phyloP scores from a whole-genome alignment of 1,140 invertebrate species.

The Aporrectodea caliginosa region DNA sequence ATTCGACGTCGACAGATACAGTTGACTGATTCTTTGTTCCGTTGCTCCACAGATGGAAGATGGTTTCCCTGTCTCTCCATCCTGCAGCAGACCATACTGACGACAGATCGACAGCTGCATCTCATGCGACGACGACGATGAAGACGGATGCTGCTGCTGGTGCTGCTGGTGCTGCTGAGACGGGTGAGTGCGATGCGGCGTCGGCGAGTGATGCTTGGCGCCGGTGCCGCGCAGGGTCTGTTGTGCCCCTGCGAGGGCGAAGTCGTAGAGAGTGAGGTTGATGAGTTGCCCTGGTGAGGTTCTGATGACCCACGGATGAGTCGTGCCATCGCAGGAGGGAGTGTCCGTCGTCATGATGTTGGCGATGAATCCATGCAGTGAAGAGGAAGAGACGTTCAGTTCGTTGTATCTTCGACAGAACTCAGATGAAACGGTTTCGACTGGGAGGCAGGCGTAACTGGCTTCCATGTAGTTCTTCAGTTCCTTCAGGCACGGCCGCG shows the following conservation, averaged over 20 bases:
- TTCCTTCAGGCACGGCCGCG: constrained; percentile 10
- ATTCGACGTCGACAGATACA: background rate
- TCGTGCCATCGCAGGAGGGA: constrained; percentile 14
- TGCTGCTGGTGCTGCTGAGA: background rate
- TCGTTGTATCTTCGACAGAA: background rate
- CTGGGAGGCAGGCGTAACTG: background rate
- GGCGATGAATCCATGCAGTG: constrained; percentile 12
- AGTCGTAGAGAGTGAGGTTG: constrained; percentile 25
- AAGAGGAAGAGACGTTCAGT: constrained; percentile 7
- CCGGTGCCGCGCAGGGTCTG: too few species aligned
- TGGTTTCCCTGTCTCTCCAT: background rate
- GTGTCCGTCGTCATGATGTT: constrained; percentile 22
- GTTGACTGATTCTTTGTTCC: background rate
- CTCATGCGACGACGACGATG: constrained; percentile 1
- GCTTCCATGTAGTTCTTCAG: constrained; percentile 6
- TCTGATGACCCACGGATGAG: constrained; percentile 20
- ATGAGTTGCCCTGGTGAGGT: background rate
- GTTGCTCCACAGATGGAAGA: background rate
- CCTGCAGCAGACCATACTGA: constrained; percentile 15
- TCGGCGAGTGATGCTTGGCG: background rate
- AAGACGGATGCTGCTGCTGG: background rate
- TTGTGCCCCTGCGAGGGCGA: constrained; percentile 3
- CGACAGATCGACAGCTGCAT: background rate
- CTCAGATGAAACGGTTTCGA: constrained; percentile 11
- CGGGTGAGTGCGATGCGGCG: background rate